Base-by-base conservation (phyloP, 2,797 vertebrate genomes). In the Tenualosa ilisha region DNA sequence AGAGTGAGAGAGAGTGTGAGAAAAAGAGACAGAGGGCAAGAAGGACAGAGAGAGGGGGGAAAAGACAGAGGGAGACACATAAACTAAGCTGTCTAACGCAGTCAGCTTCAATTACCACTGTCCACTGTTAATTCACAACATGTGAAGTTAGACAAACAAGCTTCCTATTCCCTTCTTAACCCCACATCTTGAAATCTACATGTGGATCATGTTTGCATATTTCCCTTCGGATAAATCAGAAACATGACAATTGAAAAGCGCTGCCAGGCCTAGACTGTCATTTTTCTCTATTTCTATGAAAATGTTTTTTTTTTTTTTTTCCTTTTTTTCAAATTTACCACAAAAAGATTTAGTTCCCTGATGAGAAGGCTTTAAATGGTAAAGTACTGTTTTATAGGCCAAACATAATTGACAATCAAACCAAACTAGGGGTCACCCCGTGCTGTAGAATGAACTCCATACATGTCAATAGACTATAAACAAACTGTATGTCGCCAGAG, bases 1-100 rank as follows among this genome's bases (percentile, higher is more conserved):
- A 87, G 86, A 88, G 68, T 83, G 54, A 81, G 88, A 51, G 13
- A 72, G 26, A 59, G 24, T 24, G 43, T 12, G 56, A 89, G 82
- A 86, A 88, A 88, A 81, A 75, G 83, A 86, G 84, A 86, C 86
- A 91, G 89, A 89, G 54, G 75, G 26, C 22, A 79, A 86, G 65
- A 82, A 83, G 84, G 88, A 51, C 6, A 72, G 26, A 68, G 24
- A 15, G 43, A 26, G 56, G 88, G 82, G 85, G 89, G 88, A 40
- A 86, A 88, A 88, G 85, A 91, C 56, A 86, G 26, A 86, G 26
- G 49, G 46, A 31, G 40, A 83, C 59, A 82, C 82, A 87, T 91
- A 92, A 94, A 92, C 89, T 91, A 89, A 94, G 92, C 91, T 93
- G 93, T 94, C 93, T 94, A 91, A 88, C 90, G 89, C 89, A 92